Evolutionary conservation across 2,888 invertebrate genomes (phyloP), one percentile per base, ranked within the genome.

Genomic region (Brassicogethes aeneus): DNA sequence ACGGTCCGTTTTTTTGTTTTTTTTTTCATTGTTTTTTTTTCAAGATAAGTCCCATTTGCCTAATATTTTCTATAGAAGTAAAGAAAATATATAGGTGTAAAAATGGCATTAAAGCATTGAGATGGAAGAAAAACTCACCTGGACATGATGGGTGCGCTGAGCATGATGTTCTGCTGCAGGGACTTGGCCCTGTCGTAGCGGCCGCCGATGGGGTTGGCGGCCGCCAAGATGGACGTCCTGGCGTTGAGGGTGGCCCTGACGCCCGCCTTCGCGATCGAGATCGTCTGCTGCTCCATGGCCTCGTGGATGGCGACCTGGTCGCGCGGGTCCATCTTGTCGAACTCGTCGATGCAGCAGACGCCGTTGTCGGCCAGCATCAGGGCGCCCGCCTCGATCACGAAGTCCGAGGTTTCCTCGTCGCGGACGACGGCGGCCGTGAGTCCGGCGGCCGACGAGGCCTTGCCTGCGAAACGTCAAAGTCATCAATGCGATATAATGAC

Each of bases 251-350:
- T 97, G 0, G 99, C 99, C 53, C 97, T 79, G 0, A 99, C 56
- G 1, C 96, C 97, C 0, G 99, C 91, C 76, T 99, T 99, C 0
- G 99, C 96, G 43, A 99, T 78, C 0, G 96, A 95, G 54, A 99
- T 99, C 0, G 99, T 99, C 70, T 99, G 99, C 62, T 99, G 99
- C 73, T 99, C 99, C 99, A 99, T 99, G 2, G 99, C 99, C 71
- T 99, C 99, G 72, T 99, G 99, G 53, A 99, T 99, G 34, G 99
- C 97, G 3, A 99, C 60, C 68, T 99, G 97, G 75, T 99, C 99
- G 36, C 82, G 78, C 0, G 79, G 78, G 66, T 99, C 97, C 99
- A 99, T 99, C 72, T 99, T 99, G 68, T 99, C 99, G 69, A 99
- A 99, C 71, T 99, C 99, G 61, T 99, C 99, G 55, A 99, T 99